Evolutionary conservation across 2,797 vertebrate genomes (phyloP).

Genomic region (Avahi laniger): DNA sequence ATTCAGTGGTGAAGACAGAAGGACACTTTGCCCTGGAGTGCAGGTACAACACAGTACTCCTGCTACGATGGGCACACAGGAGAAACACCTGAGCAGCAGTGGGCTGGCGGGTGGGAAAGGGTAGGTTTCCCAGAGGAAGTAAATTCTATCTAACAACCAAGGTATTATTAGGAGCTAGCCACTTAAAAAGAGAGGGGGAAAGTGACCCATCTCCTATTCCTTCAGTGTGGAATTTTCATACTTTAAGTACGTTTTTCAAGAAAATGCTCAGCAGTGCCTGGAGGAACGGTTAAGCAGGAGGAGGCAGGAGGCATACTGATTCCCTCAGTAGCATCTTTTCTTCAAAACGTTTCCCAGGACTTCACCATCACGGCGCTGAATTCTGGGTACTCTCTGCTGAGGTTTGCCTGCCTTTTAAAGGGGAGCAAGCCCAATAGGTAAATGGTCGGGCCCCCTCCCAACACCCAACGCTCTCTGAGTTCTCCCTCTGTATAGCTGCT

Average conservation of each 20-base stretch:
- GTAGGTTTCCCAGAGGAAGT: neutral
- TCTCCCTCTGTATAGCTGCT: neutral
- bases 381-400: neutral
- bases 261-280: neutral
- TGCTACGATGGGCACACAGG: neutral
- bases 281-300: neutral
- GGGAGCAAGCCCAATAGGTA: neutral
- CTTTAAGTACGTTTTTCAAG: constrained; percentile 34
- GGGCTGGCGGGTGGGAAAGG: neutral
- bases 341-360: neutral
- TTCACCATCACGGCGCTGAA: neutral
- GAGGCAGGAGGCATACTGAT: neutral
- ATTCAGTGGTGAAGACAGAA: neutral
- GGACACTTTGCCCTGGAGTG: neutral
- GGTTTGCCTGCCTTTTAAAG: neutral
- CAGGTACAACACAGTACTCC: neutral
- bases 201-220: neutral
- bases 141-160: neutral
- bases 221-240: neutral
- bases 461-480: neutral
- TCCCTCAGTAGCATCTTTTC: neutral
- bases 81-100: neutral
- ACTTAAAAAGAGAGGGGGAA: neutral
- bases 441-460: neutral
- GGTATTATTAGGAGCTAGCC: neutral